Percentiles rank a stretch among this genome's conserved stretches.
Evolutionary conservation across 2,113 vertebrate species (phyloP).

Genomic region (Smithornis capensis): DNA sequence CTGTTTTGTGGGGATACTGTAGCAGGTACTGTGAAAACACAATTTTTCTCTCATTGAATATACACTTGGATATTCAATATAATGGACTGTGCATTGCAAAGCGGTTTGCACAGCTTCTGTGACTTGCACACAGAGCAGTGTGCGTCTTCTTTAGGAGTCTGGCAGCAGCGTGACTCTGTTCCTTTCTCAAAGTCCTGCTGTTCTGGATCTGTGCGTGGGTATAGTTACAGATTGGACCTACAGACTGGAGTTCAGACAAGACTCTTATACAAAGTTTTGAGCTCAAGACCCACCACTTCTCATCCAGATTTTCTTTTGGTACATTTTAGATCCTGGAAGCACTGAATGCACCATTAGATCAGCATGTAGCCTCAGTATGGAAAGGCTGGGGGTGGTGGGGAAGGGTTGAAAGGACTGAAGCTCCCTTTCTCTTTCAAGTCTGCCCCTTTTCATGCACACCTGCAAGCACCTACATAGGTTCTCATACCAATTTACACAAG

Average conservation of each 20-base stretch:
- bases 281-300: not conserved
- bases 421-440: not conserved
- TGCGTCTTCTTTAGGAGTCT: not conserved
- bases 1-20: not conserved
- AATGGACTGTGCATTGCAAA: not conserved
- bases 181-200: not conserved
- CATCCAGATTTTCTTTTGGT: not conserved
- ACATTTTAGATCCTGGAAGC: not conserved
- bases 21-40: not conserved
- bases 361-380: fast-evolving
- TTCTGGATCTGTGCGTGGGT: not conserved
- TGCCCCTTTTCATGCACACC: not conserved
- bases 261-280: not conserved
- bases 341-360: not conserved
- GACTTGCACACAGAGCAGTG: not conserved
- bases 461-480: not conserved
- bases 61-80: not conserved
- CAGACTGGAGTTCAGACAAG: not conserved
- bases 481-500: not conserved
- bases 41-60: not conserved
- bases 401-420: not conserved
- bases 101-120: not conserved
- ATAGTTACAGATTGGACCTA: not conserved
- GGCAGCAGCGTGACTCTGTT: not conserved
- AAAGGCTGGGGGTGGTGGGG: not conserved